phyloP scores from a whole-genome alignment of 2,797 vertebrate genomes.

The Gymnopithys bicolor region DNA sequence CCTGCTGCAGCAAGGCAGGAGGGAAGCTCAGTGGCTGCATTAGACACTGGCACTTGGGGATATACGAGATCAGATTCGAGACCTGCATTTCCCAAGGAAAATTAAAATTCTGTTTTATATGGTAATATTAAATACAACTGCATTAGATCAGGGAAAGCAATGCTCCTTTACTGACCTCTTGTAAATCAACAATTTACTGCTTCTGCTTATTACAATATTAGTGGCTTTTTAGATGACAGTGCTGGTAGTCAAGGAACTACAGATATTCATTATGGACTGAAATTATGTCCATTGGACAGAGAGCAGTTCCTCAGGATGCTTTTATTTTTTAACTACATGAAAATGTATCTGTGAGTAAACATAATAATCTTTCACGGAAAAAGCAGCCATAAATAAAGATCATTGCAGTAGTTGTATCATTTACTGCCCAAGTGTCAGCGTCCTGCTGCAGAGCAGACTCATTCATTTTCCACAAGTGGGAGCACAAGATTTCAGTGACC shows the following conservation, averaged over 20 bases:
- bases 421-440: slow-evolving; percentile 20
- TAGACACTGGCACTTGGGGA: background rate
- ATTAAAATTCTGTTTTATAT: slow-evolving; percentile 48
- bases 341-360: slow-evolving; percentile 62
- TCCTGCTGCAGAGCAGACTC: background rate
- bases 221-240: slow-evolving; percentile 57
- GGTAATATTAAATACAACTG: slow-evolving; percentile 39
- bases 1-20: background rate
- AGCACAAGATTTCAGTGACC: slow-evolving; percentile 67
- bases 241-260: slow-evolving; percentile 39
- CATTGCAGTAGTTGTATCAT: slow-evolving; percentile 9
- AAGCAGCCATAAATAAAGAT: slow-evolving; percentile 62
- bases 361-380: slow-evolving; percentile 33
- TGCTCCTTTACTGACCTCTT: slow-evolving; percentile 52
- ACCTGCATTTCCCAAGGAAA: slow-evolving; percentile 31
- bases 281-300: slow-evolving; percentile 48
- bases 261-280: slow-evolving; percentile 63
- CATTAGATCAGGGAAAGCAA: slow-evolving; percentile 45
- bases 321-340: slow-evolving; percentile 69
- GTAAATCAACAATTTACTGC: slow-evolving; percentile 57
- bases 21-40: background rate
- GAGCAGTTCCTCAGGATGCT: slow-evolving; percentile 57
- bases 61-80: background rate
- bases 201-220: slow-evolving; percentile 62
- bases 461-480: slow-evolving; percentile 62